Evolutionary conservation across 92 coral and sea anemone species (phyloP).

Genomic region (Metridium senile): DNA sequence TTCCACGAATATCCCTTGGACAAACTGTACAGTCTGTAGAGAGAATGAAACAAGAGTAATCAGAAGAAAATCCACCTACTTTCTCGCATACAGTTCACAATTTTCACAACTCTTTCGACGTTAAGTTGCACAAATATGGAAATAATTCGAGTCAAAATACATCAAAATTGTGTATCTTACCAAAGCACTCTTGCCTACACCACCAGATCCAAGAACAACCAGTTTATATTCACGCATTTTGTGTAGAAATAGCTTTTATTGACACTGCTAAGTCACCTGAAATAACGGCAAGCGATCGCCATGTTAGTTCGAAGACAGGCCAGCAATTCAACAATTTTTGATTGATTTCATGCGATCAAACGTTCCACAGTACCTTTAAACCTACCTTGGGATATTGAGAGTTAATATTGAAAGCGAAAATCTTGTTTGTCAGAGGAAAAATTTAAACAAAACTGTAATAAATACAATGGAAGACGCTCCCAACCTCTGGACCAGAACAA

Average conservation of each 20-base stretch:
- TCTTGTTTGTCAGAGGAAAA: slow-evolving; percentile 35
- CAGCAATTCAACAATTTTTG: slow-evolving; percentile 9
- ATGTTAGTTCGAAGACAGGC: slow-evolving; percentile 31
- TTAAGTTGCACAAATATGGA: slow-evolving; percentile 8
- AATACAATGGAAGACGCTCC: slow-evolving; percentile 72
- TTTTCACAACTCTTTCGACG: neutral
- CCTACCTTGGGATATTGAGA: slow-evolving; percentile 31
- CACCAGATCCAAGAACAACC: slow-evolving; percentile 99
- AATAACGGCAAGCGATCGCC: slow-evolving; percentile 40
- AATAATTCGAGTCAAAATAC: neutral
- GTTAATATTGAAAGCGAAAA: slow-evolving; percentile 31
- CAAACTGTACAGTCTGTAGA: slow-evolving; percentile 95
- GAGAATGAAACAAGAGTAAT: neutral
- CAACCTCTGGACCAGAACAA: slow-evolving; percentile 51
- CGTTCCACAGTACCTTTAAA: neutral
- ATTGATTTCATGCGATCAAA: neutral
- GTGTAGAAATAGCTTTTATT: slow-evolving; percentile 13
- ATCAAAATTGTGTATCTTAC: slow-evolving; percentile 44
- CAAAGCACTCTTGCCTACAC: slow-evolving; percentile 99
- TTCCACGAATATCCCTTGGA: slow-evolving; percentile 98
- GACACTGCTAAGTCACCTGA: slow-evolving; percentile 29
- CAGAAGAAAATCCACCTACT: neutral
- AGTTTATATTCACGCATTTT: slow-evolving; percentile 98
- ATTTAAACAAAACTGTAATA: slow-evolving; percentile 36
- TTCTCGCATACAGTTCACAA: slow-evolving; percentile 19